Evolutionary conservation across 2,113 vertebrate genomes (phyloP).

Genomic region (Taxidea taxus): DNA sequence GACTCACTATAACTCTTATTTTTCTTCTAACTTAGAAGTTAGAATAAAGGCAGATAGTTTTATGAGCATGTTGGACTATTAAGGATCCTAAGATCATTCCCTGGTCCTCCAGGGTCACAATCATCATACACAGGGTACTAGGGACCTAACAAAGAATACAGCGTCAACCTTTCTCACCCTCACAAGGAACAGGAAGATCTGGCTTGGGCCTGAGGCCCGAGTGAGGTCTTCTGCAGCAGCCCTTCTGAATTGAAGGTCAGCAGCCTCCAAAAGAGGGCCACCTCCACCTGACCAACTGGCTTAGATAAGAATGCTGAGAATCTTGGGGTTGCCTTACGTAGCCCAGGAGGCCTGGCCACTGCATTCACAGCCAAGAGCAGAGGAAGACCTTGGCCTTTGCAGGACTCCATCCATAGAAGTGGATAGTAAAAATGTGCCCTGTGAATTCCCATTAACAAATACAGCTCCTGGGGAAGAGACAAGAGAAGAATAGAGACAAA

Average conservation of each 20-base stretch:
- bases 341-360: background rate
- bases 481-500: background rate
- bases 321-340: background rate
- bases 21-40: background rate
- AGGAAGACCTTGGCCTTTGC: background rate
- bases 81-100: background rate
- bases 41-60: background rate
- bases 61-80: background rate
- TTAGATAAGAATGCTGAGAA: background rate
- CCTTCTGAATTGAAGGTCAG: background rate
- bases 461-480: background rate
- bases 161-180: background rate
- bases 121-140: too few relatives aligned
- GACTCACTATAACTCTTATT: background rate
- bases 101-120: background rate
- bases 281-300: background rate
- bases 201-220: background rate
- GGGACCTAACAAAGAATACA: background rate
- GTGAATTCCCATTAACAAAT: background rate
- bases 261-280: background rate
- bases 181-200: background rate
- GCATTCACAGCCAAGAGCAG: background rate
- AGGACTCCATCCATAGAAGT: background rate
- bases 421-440: background rate
- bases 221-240: background rate